A percentile compares a stretch with the other conserved stretches of the same genome.
Conservation (phyloP, 2,888 invertebrate species). For the Mythimna lalbum region DNA sequence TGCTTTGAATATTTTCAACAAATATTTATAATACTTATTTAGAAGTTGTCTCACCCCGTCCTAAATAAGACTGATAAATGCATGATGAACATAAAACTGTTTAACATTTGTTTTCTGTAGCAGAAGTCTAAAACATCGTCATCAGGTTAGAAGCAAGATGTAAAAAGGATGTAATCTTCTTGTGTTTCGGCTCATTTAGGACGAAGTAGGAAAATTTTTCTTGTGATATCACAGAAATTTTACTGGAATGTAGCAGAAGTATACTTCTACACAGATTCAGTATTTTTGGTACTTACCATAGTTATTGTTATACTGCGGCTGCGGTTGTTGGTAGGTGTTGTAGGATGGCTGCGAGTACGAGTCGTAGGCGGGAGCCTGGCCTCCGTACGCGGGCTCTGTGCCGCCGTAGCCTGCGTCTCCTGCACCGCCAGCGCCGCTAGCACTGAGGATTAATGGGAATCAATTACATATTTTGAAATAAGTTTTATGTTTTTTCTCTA, state of each 20-base stretch:
- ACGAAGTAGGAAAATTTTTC: slow-evolving; percentile 16
- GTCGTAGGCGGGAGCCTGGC: slow-evolving; percentile 79
- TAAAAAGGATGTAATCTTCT: neutral
- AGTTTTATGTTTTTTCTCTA: too few relatives aligned
- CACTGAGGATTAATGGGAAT: slow-evolving; percentile 37
- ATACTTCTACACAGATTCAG: slow-evolving; percentile 32
- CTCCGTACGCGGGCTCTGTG: slow-evolving; percentile 81
- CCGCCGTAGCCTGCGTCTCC: slow-evolving; percentile 86
- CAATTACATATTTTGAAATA: neutral
- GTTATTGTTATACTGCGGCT: slow-evolving; percentile 81
- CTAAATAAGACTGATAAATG: slow-evolving; percentile 31
- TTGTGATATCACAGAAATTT: slow-evolving; percentile 4
- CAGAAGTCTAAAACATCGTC: neutral
- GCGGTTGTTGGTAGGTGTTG: slow-evolving; percentile 83
- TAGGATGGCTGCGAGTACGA: slow-evolving; percentile 83
- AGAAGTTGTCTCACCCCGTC: slow-evolving; percentile 10
- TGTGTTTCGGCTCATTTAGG: slow-evolving; percentile 27
- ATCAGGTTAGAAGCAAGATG: neutral
- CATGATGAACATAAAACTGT: neutral
- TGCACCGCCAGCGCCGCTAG: slow-evolving; percentile 77
- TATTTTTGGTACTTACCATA: slow-evolving; percentile 81
- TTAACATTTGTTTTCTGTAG: neutral
- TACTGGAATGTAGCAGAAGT: slow-evolving; percentile 36
- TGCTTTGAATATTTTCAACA: neutral
- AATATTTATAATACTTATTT: neutral